Evolutionary conservation across 2,797 vertebrate genomes (phyloP).

Genomic region (Rhinophrynus dorsalis): DNA sequence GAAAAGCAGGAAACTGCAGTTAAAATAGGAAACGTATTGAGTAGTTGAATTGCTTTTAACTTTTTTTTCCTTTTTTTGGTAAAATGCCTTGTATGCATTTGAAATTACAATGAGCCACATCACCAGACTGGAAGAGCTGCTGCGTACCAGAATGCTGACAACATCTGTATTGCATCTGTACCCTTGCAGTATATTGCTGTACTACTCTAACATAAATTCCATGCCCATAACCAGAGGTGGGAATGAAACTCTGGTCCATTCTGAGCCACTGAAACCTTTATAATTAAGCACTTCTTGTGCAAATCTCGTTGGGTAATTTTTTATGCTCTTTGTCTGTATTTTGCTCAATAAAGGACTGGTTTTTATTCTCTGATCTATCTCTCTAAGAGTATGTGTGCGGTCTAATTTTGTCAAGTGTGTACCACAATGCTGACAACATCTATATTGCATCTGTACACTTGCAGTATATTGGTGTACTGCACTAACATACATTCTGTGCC

Average conservation of each 20-base stretch:
- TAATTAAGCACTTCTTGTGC: neutral
- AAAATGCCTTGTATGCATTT: conserved; percentile 31
- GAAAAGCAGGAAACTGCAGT: conserved; percentile 61
- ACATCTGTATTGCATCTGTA: conserved; percentile 39
- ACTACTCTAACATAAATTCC: conserved; percentile 16
- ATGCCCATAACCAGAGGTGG: conserved; percentile 24
- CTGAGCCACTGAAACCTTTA: neutral
- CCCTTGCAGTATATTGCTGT: neutral
- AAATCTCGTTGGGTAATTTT: neutral
- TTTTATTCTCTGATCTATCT: no score
- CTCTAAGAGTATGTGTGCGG: no score
- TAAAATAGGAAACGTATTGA: conserved; percentile 58
- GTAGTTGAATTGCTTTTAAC: conserved; percentile 52
- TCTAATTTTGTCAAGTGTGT: no score
- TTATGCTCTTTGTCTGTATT: conserved; percentile 8
- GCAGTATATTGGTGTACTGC: neutral
- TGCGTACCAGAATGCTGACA: conserved; percentile 16
- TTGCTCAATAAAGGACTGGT: no score
- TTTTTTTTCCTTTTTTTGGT: conserved; percentile 40
- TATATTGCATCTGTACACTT: conserved; percentile 27
- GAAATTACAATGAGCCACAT: conserved; percentile 29
- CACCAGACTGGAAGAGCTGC: conserved; percentile 12
- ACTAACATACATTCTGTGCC: conserved; percentile 25
- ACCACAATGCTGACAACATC: conserved; percentile 29
- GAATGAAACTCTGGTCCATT: neutral